phyloP scores from a whole-genome alignment of 2,113 vertebrate species.

The Salminus brasiliensis region DNA sequence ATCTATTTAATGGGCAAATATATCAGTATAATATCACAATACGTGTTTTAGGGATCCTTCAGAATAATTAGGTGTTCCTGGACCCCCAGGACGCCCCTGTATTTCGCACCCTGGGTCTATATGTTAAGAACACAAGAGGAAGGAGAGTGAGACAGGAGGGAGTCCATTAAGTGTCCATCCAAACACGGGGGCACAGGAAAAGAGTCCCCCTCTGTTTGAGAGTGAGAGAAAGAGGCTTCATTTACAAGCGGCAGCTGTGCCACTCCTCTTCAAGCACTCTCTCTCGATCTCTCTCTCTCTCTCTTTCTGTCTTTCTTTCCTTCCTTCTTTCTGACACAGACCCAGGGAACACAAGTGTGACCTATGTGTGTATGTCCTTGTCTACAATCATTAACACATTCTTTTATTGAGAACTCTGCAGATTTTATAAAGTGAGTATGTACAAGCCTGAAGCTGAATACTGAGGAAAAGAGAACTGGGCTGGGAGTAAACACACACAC shows the following conservation, averaged over 20 bases:
- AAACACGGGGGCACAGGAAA: background rate
- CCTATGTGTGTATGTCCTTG: background rate
- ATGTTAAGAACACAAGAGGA: background rate
- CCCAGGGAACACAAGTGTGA: background rate
- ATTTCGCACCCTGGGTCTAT: too few species aligned
- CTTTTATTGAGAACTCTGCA: constrained; percentile 24
- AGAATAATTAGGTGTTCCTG: too few species aligned
- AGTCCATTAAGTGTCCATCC: constrained; percentile 22
- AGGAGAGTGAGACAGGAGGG: background rate
- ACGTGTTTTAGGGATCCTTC: too few species aligned
- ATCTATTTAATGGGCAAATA: too few species aligned
- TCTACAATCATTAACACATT: constrained; percentile 27
- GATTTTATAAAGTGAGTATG: background rate
- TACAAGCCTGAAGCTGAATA: constrained; percentile 19
- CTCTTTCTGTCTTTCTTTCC: background rate
- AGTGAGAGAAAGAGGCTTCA: background rate
- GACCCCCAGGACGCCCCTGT: too few species aligned
- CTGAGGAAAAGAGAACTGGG: constrained; percentile 14
- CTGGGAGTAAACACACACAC: constrained; percentile 22
- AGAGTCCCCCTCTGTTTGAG: background rate
- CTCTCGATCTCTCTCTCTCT: background rate
- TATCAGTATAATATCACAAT: too few species aligned
- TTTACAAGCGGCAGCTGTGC: constrained; percentile 17
- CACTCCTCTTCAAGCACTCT: background rate
- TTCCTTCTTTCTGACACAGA: background rate